Evolutionary conservation across 2,113 vertebrate species (phyloP).

Genomic region (Heterocephalus glaber): DNA sequence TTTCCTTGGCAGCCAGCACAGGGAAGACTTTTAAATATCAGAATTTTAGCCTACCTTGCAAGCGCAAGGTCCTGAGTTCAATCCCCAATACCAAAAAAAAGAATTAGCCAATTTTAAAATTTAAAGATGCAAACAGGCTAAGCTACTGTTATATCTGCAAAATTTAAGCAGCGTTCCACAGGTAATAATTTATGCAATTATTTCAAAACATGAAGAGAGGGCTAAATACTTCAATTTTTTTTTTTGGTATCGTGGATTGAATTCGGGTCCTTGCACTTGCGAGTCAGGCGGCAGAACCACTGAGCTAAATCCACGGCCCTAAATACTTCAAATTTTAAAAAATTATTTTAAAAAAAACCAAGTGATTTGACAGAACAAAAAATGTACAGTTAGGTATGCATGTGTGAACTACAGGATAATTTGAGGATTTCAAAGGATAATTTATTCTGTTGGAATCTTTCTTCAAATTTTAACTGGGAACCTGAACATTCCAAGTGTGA

Average conservation of each 20-base stretch:
- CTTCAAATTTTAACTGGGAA: background rate
- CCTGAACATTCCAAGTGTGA: background rate
- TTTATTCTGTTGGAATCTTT: background rate
- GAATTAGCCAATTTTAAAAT: background rate
- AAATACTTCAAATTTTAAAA: background rate
- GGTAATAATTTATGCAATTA: background rate
- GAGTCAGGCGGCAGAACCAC: too few relatives aligned
- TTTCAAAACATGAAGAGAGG: background rate
- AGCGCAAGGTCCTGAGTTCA: too few relatives aligned
- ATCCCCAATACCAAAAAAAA: too few relatives aligned
- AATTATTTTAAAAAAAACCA: background rate
- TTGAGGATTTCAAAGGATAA: background rate
- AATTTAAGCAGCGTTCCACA: background rate
- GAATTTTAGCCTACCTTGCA: too few relatives aligned
- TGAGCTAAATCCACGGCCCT: too few relatives aligned
- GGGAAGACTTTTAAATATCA: background rate
- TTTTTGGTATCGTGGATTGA: too few relatives aligned
- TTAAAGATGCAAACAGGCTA: background rate
- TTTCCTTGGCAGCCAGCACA: background rate
- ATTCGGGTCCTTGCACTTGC: too few relatives aligned
- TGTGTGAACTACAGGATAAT: background rate
- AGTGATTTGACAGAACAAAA: background rate
- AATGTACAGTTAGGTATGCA: fast-evolving
- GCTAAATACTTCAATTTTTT: background rate
- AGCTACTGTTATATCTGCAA: background rate